Evolutionary conservation across 1,140 invertebrate genomes (phyloP).

Genomic region (Bombus picipes): DNA sequence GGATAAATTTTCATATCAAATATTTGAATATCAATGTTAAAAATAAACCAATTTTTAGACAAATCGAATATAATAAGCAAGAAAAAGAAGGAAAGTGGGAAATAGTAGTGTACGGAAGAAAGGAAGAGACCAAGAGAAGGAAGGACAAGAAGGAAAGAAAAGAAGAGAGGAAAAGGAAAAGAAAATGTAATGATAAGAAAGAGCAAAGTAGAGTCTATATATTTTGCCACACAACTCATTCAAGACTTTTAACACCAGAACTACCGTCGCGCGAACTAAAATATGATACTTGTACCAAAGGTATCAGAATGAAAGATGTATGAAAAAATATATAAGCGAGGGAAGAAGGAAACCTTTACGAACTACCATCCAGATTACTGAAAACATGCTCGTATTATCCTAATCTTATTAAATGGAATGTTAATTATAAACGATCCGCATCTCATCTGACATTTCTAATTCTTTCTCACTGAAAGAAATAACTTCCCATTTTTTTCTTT

Average conservation of each 20-base stretch:
- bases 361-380: not conserved
- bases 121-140: not conserved
- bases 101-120: not conserved
- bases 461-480: not conserved
- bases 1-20: no score
- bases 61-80: not conserved
- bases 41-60: not conserved
- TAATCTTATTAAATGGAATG: no score
- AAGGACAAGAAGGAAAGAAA: not conserved
- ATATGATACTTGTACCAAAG: not conserved
- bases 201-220: not conserved
- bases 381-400: no score
- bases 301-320: not conserved
- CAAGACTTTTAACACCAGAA: not conserved
- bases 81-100: not conserved
- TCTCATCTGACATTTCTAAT: no score
- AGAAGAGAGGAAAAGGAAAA: not conserved
- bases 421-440: no score
- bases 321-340: not conserved
- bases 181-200: no score
- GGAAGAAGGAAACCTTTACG: not conserved
- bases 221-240: not conserved
- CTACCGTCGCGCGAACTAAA: not conserved
- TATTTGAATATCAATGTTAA: not conserved
- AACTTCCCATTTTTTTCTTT: not conserved